Base-by-base conservation (phyloP, 1,140 invertebrate genomes). In the Drosophila bocqueti region DNA sequence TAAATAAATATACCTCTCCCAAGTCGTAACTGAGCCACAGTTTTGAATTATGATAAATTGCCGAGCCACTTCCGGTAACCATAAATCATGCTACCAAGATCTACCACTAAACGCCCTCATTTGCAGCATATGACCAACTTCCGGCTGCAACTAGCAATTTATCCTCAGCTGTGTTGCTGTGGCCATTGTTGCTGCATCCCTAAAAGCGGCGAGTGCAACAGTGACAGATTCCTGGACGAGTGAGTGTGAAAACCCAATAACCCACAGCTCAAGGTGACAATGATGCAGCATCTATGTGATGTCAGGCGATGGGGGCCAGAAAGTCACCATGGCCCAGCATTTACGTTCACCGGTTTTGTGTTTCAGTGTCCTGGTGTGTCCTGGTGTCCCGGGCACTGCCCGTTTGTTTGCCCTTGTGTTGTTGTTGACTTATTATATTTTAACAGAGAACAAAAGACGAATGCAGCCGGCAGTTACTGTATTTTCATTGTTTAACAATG, bases 201-300 rank as follows among this genome's bases (percentile, higher is more conserved):
- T 65, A 65, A 62, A 47, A 26, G 24, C 26, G 18, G 36, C 40
- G 29, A 69, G 69, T 71, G 81, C 31, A 7, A 64, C 61, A 64
- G 13, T 24, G 52, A 55, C 52, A 78, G 75, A 72, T 61, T 50
- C 79, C 78, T 79, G 78, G 82, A 71, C 78, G 75, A 81, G 78
- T 75, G 36, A 57, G 83, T 83, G 79, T 55, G 79, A 87, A 87
- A 87, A 87, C 83, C 83, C 83, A 86, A 86, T 86, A 86, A 86
- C 83, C 83, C 71, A 86, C 73, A 86, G 83, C 83, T 86, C 83
- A 86, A 86, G 83, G 83, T 86, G 83, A 86, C 83, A 86, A 86
- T 83, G 83, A 87, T 87, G 83, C 79, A 87, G 76, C 79, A 69
- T 57, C 54, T 57, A 57, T 57, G 54, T 11, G 21, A 40, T 57